Evolutionary conservation across 1,140 invertebrate genomes (phyloP), one percentile per base, ranked within the genome.

Genomic region (Sycophaga agraensis): DNA sequence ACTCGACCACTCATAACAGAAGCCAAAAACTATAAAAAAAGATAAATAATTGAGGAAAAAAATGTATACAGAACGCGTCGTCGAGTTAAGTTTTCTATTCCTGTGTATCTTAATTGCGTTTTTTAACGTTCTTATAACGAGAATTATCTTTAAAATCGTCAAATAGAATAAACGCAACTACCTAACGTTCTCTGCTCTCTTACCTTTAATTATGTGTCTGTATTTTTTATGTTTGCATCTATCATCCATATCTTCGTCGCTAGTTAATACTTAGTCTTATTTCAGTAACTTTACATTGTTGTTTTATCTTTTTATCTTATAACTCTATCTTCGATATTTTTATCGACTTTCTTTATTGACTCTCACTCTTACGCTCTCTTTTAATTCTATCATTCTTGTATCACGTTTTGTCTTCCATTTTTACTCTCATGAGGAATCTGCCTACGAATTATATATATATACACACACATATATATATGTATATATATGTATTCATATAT

Each of bases 181-280:
- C 60, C 21, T 68, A 64, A 66, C 64, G 63, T 66, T 59, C 68
- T 65, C 60, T 71, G 59, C 64, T 67, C 61, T 66, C 65, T 71
- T 70, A 68, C 54, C 51, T 65, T 68, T 66, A 70, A 58, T 70
- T 68, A 68, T 65, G 61, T 66, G 66, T 71, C 66, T 67, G 62
- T 68, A 53, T 68, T 67, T 71, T 69, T 67, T 66, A 68, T 63
- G 57, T 69, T 69, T 68, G 63, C 45, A 61, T 68, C 63, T 68
- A 68, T 50, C 58, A 61, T 63, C 60, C 64, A 59, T 64, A 65
- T 64, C 59, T 55, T 66, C 63, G 64, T 53, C 64, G 66, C 66
- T 66, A 68, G 67, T 69, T 67, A 64, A 65, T 71, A 69, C 53
- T 63, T 63, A 57, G 37, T 64, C 65, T 69, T 68, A 68, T 63